Conservation (phyloP, 2,888 invertebrate genomes). For the Biston betularia region DNA sequence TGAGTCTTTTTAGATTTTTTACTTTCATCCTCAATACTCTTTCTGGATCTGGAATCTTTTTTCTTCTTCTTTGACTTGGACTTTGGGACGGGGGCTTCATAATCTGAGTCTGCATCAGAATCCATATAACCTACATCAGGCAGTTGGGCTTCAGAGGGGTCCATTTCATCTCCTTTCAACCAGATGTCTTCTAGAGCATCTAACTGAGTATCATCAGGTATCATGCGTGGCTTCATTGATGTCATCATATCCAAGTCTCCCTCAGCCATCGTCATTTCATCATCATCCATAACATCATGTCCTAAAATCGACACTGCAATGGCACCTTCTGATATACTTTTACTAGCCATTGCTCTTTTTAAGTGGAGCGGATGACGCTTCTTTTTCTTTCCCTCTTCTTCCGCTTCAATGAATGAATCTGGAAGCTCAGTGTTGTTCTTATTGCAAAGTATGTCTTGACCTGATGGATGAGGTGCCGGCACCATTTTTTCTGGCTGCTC, state of each 20-base stretch:
- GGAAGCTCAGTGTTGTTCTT: constrained; percentile 91
- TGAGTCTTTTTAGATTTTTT: constrained; percentile 44
- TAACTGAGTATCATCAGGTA: constrained; percentile 90
- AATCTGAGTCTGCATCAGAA: constrained; percentile 80
- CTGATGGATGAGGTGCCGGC: constrained; percentile 93
- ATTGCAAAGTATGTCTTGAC: constrained; percentile 92
- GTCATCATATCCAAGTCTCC: constrained; percentile 84
- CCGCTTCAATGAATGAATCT: constrained; percentile 87
- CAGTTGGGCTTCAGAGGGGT: constrained; percentile 78
- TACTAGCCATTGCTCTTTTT: constrained; percentile 85
- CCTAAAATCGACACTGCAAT: constrained; percentile 87
- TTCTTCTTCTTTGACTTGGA: constrained; percentile 64
- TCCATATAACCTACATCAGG: constrained; percentile 82
- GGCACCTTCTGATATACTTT: constrained; percentile 85
- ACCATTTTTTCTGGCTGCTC: constrained; percentile 92
- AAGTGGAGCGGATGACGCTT: constrained; percentile 88
- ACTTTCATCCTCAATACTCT: constrained; percentile 35
- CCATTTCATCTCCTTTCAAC: constrained; percentile 93
- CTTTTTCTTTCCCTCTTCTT: constrained; percentile 86
- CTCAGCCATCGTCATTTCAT: constrained; percentile 85
- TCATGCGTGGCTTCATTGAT: constrained; percentile 76
- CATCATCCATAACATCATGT: constrained; percentile 84
- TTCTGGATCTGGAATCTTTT: constrained; percentile 52
- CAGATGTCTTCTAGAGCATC: constrained; percentile 92
- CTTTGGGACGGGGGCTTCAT: constrained; percentile 67